Conservation (phyloP, 23 tunicate species). For the Aplidium turbinatum region DNA sequence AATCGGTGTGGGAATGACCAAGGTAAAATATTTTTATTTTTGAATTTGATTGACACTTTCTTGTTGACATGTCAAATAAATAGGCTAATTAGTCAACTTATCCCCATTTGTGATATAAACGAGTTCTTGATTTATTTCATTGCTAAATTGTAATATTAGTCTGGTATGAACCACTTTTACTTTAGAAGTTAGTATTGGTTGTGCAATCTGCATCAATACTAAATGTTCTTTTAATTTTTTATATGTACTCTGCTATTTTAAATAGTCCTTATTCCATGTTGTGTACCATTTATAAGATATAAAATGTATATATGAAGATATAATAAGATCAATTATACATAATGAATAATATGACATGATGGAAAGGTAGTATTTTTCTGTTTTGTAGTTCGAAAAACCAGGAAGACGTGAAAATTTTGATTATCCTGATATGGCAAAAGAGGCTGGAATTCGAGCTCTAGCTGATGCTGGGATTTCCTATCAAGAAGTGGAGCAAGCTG, state of each 20-base stretch:
- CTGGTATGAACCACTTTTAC: too few relatives aligned
- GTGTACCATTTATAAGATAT: neutral
- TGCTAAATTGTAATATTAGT: too few relatives aligned
- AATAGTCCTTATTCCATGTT: neutral
- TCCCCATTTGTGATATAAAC: too few relatives aligned
- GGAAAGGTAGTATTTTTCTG: neutral
- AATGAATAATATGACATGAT: neutral
- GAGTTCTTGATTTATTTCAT: too few relatives aligned
- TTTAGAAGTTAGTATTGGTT: too few relatives aligned
- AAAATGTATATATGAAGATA: neutral
- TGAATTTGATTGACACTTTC: too few relatives aligned
- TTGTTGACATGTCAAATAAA: too few relatives aligned
- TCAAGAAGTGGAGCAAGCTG: conserved; percentile 84
- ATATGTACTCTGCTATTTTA: neutral
- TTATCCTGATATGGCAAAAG: conserved; percentile 98
- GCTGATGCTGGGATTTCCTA: conserved; percentile 92
- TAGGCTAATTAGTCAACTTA: too few relatives aligned
- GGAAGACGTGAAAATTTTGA: conserved; percentile 95
- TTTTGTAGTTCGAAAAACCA: conserved; percentile 92
- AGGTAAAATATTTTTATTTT: conserved; percentile 32
- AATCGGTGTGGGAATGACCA: conserved; percentile 99
- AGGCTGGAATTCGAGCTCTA: conserved; percentile 83
- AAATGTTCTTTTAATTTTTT: too few relatives aligned
- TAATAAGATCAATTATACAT: neutral
- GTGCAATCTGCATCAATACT: too few relatives aligned